Conservation (phyloP, 2,113 vertebrate genomes). For the Synchiropus splendidus region DNA sequence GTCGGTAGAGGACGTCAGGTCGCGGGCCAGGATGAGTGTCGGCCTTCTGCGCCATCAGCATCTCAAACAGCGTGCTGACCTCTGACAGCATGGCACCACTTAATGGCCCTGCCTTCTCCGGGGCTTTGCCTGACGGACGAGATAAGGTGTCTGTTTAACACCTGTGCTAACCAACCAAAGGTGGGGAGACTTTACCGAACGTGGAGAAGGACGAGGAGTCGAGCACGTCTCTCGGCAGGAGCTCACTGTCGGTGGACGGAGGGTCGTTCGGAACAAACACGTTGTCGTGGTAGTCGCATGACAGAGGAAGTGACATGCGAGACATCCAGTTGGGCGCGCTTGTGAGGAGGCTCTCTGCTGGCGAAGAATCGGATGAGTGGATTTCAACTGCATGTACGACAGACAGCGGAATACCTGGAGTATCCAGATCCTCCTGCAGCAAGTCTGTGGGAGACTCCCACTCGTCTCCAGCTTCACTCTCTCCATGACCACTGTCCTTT, state of each 20-base stretch:
- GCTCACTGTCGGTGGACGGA: slow-evolving; percentile 37
- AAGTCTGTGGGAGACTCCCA: slow-evolving; percentile 75
- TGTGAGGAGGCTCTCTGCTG: no score
- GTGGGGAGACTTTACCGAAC: slow-evolving; percentile 67
- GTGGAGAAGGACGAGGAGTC: slow-evolving; percentile 81
- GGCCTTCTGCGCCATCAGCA: slow-evolving; percentile 80
- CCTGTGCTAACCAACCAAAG: background rate
- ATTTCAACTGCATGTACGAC: no score
- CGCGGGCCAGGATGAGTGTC: slow-evolving; percentile 63
- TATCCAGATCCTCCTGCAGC: slow-evolving; percentile 75
- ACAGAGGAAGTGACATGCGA: slow-evolving; percentile 78
- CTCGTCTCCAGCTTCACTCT: slow-evolving; percentile 77
- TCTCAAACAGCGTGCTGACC: slow-evolving; percentile 87
- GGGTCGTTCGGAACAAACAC: slow-evolving; percentile 68
- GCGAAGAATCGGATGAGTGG: no score
- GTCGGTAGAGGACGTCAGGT: slow-evolving; percentile 76
- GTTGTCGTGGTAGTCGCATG: slow-evolving; percentile 84
- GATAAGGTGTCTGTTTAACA: background rate
- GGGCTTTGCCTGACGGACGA: slow-evolving; percentile 50
- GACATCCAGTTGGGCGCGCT: slow-evolving; percentile 80
- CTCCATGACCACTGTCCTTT: slow-evolving; percentile 78
- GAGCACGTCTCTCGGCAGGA: slow-evolving; percentile 22
- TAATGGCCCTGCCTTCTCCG: slow-evolving; percentile 62
- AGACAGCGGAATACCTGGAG: slow-evolving; percentile 5
- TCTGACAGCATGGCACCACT: slow-evolving; percentile 80